phyloP scores from a whole-genome alignment of 2,888 invertebrate genomes.

The Pecten maximus region DNA sequence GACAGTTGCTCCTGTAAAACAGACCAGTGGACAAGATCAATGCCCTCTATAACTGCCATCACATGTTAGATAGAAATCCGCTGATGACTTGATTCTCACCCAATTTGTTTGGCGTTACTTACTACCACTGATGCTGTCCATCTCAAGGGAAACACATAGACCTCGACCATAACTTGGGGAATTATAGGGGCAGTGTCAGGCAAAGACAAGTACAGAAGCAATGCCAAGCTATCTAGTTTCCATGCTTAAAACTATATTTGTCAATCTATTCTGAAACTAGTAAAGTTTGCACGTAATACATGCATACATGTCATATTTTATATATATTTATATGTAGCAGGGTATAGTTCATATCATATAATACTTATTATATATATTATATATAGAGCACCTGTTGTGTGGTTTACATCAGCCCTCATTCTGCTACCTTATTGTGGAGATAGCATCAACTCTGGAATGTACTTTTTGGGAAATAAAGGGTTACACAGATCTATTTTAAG shows the following conservation, averaged over 20 bases:
- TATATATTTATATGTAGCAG: background rate
- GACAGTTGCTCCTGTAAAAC: background rate
- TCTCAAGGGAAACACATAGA: background rate
- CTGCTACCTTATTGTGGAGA: background rate
- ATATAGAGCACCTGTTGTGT: background rate
- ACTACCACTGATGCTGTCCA: background rate
- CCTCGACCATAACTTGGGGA: background rate
- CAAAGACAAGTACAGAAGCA: background rate
- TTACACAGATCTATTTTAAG: background rate
- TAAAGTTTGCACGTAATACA: too few relatives aligned
- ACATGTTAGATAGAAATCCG: background rate
- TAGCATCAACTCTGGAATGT: slow-evolving; percentile 12
- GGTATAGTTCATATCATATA: too few relatives aligned
- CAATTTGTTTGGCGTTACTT: background rate
- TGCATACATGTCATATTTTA: too few relatives aligned
- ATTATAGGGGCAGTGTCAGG: background rate
- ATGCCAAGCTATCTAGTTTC: too few relatives aligned
- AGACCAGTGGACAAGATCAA: background rate
- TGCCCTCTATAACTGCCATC: slow-evolving; percentile 22
- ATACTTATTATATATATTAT: background rate
- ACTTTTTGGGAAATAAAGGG: slow-evolving; percentile 30
- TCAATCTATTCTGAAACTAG: too few relatives aligned
- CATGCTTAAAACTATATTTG: too few relatives aligned
- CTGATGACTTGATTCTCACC: background rate
- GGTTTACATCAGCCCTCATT: background rate